Evolutionary conservation across 2,797 vertebrate species (phyloP), one percentile per base, ranked within the genome.

Genomic region (Cossypha heuglini): DNA sequence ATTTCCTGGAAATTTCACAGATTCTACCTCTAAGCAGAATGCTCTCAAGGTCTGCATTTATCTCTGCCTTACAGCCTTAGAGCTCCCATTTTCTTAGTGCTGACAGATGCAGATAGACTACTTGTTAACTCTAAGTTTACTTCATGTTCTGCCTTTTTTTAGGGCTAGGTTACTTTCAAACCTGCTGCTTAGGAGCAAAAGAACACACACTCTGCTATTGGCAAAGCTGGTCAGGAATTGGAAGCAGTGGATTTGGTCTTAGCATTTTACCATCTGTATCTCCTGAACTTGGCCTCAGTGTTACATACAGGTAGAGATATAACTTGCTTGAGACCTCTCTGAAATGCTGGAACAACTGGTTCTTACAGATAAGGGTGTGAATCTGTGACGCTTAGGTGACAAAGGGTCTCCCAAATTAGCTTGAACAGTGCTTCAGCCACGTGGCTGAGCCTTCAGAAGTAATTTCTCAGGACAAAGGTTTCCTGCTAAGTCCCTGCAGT

Each of bases 261-360:
- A 68, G 11, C 0, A 0, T 63, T 38, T 43, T 37, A 11, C 29
- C 25, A 14, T 22, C 31, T 0, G 0, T 33, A 13, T 35, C 35
- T 85, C 46, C 62, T 61, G 49, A 82, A 63, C 40, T 1, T 51
- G 28, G 12, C 13, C 6, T 75, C 49, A 63, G 11, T 10, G 7
- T 16, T 51, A 24, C 1, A 0, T 22, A 17, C 3, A 49, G 9
- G 11, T 37, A 18, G 13, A 66, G 9, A 16, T 26, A 28, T 0
- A 43, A 59, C 22, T 75, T 85, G 38, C 40, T 31, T 67, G 26
- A 71, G 13, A 11, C 11, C 11, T 46, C 31, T 43, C 22, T 69
- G 66, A 28, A 42, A 24, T 48, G 22, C 15, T 80, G 63, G 73
- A 83, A 59, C 3, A 26, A 6, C 10, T 19, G 15, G 8, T 67